These are phyloP conservation scores for Chloroclysta siterata DNA, from an alignment of 2,888 invertebrate species.

Conservation along the genomic window DNA sequence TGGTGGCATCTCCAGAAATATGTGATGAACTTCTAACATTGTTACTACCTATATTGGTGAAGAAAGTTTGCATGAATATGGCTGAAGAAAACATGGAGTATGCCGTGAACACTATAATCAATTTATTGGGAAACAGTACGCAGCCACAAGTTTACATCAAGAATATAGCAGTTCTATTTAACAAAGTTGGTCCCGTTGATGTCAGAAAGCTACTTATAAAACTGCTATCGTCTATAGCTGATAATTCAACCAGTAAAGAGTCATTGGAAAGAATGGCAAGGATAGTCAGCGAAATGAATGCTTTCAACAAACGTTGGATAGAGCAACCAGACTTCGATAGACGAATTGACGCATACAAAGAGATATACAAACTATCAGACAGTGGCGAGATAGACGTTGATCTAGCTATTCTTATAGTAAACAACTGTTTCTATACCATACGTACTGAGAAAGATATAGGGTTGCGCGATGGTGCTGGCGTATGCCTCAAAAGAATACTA, in stretches of 20 bases:
- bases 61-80: conserved; percentile 85
- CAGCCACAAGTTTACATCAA: conserved; percentile 88
- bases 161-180: conserved; percentile 89
- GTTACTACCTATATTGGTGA: conserved; percentile 89
- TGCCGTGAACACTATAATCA: conserved; percentile 89
- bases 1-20: conserved; percentile 87
- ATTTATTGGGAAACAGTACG: conserved; percentile 89
- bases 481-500: conserved; percentile 89
- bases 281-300: conserved; percentile 90
- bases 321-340: conserved; percentile 96
- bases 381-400: conserved; percentile 85
- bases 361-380: conserved; percentile 84
- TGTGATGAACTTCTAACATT: conserved; percentile 89
- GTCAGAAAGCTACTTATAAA: conserved; percentile 89
- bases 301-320: conserved; percentile 94
- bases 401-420: conserved; percentile 89
- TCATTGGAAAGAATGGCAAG: conserved; percentile 80
- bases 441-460: conserved; percentile 93
- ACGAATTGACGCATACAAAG: conserved; percentile 91
- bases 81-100: conserved; percentile 89
- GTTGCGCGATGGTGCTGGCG: conserved; percentile 90
- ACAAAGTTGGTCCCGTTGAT: conserved; percentile 86
- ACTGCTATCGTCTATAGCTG: conserved; percentile 85
- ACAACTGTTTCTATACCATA: conserved; percentile 93
- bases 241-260: conserved; percentile 70